Base-by-base conservation (phyloP, 2,888 invertebrate species). In the Laothoe populi region DNA sequence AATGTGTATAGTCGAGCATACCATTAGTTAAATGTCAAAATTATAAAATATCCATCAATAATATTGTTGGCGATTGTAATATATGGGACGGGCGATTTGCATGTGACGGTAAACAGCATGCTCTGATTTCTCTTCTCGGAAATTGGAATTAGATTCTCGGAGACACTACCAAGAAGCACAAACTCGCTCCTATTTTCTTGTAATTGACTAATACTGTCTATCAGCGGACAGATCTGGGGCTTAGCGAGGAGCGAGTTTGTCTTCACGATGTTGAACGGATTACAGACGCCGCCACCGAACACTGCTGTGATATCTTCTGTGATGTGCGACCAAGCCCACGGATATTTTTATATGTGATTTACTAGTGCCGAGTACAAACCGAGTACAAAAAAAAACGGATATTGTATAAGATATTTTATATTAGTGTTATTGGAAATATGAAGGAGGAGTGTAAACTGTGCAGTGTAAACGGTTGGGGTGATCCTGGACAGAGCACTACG, bases 291-390 rank as follows among this genome's bases (percentile, higher is more conserved):
- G 83, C 77, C 77, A 79, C 81, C 75, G 88, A 88, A 87, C 82
- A 81, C 84, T 82, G 87, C 91, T 92, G 92, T 92, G 92, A 92
- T 92, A 92, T 66, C 79, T 84, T 81, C 90, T 92, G 92, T 92
- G 92, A 92, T 92, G 89, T 86, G 90, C 83, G 84, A 86, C 79
- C 83, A 81, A 87, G 83, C 84, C 83, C 83, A 84, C 81, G 86
- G 87, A 90, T 92, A 92, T 91, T 92, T 92, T 90, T 92, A 85
- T 91, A 92, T 92, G 92, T 92, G 90, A 92, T 92, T 92, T 92
- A 92, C 82, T 85, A 90, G 89, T 90, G 90, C 88, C 90, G 87
- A 88, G 92, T 92, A 92, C 92, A 92, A 90, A 91, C 91, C 92
- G 90, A 92, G 92, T 92, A 92, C 92, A 90, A 91, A 88, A 92